A percentile compares a stretch with the other conserved stretches of the same genome.
Evolutionary conservation across 2,888 invertebrate genomes (phyloP).

Genomic region (Heliconius ismenius): DNA sequence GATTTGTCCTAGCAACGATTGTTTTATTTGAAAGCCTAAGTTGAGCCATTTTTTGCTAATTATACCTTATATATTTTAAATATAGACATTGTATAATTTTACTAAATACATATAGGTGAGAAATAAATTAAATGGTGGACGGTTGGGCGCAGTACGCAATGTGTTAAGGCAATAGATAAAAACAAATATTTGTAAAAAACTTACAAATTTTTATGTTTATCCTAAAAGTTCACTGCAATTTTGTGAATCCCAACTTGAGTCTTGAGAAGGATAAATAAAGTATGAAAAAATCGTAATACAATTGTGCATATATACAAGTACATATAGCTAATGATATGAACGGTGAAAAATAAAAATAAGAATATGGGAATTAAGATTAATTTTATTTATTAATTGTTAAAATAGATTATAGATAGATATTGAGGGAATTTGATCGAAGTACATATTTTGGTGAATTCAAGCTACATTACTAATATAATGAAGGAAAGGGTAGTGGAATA

Average conservation of each 20-base stretch:
- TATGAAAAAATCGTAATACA: background rate
- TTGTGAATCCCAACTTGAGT: slow-evolving; percentile 3
- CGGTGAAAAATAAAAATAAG: slow-evolving; percentile 11
- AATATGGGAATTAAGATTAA: slow-evolving; percentile 6
- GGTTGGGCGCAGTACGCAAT: slow-evolving; percentile 6
- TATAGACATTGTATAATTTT: background rate
- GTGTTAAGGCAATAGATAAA: background rate
- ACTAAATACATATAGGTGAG: background rate
- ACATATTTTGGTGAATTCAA: slow-evolving; percentile 8
- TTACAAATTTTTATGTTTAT: slow-evolving; percentile 12
- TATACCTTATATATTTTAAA: background rate
- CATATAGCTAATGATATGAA: background rate
- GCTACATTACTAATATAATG: slow-evolving; percentile 7
- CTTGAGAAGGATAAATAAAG: background rate
- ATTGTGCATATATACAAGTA: background rate
- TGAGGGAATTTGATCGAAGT: background rate
- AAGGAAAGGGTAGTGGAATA: background rate
- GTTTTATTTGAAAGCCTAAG: slow-evolving; percentile 17
- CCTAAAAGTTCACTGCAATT: background rate
- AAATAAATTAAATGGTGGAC: background rate
- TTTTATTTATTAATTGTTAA: slow-evolving; percentile 12
- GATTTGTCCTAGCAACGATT: slow-evolving; percentile 2
- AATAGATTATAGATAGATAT: background rate
- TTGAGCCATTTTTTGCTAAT: slow-evolving; percentile 23
- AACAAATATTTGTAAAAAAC: slow-evolving; percentile 16